Base-by-base conservation (phyloP, 2,113 vertebrate genomes). In the Heterochromis multidens region DNA sequence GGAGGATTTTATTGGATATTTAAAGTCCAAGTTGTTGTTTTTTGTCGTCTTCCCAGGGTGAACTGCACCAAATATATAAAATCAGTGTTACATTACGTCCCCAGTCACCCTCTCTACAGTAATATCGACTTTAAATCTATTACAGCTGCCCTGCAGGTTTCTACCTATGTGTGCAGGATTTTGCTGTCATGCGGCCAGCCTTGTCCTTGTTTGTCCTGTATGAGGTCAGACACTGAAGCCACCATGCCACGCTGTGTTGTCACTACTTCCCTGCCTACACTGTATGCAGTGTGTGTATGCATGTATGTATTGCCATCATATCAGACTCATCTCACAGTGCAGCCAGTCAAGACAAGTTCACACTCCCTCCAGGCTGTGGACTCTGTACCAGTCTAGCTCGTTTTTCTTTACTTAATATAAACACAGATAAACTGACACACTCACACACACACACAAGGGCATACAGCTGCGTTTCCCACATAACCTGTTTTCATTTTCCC, bases 311-410 rank as follows among this genome's bases (percentile, higher is more conserved):
- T 74, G 61, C 61, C 79, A 49, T 86, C 37, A 79, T 85, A 57
- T 79, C 52, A 49, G 43, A 17, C 83, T 85, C 63, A 49, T 84
- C 74, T 62, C 85, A 87, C 83, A 81, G 65, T 63, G 70, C 33
- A 83, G 82, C 93, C 90, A 88, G 95, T 95, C 70, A 80, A 77
- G 90, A 92, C 95, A 90, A 77, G 94, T 87, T 89, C 70, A 84
- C 1, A 7, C 74, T 86, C 72, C 77, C 88, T 81, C 6, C 33
- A 52, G 89, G 58, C 81, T 88, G 88, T 92, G 92, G 92, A 96
- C 94, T 95, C 91, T 95, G 91, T 93, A 94, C 94, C 92, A 63
- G 88, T 95, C 87, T 81, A 86, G 88, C 91, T 91, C 70, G 90
- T 94, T 95, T 92, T 87, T 84, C 86, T 91, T 87, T 65, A 79